Evolutionary conservation across 2,888 invertebrate species (phyloP), one percentile per base, ranked within the genome.

Genomic region (Nesidiocoris tenuis): DNA sequence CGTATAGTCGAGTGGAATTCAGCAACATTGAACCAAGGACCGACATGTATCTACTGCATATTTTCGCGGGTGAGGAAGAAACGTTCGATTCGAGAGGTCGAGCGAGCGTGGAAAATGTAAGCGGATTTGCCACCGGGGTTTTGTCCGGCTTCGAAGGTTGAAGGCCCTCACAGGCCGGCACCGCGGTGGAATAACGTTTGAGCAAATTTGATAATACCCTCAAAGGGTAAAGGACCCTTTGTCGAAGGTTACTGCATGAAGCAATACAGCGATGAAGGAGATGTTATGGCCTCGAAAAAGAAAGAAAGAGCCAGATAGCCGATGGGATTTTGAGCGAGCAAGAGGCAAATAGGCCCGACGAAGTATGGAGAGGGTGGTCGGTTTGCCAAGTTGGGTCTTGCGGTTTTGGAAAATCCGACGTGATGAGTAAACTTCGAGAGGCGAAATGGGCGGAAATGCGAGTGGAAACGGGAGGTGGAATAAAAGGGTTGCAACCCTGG

Each of bases 381-480:
- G 75, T 75, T 75, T 66, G 75, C 67, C 24, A 66, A 70, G 75
- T 66, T 67, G 66, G 61, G 57, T 23, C 63, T 61, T 67, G 75
- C 67, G 75, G 75, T 75, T 64, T 57, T 54, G 25, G 75, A 23
- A 67, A 75, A 75, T 75, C 75, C 75, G 59, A 65, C 75, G 54
- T 75, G 75, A 75, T 75, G 75, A 75, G 75, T 61, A 75, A 75
- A 75, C 75, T 75, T 75, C 18, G 65, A 24, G 24, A 23, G 24
- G 12, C 16, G 19, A 19, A 19, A 19, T 16, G 59, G 59, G 19
- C 17, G 59, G 59, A 7, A 59, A 59, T 19, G 17, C 59, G 19
- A 39, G 39, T 7, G 12, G 39, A 39, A 39, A 39, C 12, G 12
- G 39, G 39, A 39, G 39, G 39, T 39, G 39, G 39, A 39, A 39